Evolutionary conservation across 1,140 invertebrate species (phyloP), one percentile per base, ranked within the genome.

Genomic region (Ctenoplectra terminalis): DNA sequence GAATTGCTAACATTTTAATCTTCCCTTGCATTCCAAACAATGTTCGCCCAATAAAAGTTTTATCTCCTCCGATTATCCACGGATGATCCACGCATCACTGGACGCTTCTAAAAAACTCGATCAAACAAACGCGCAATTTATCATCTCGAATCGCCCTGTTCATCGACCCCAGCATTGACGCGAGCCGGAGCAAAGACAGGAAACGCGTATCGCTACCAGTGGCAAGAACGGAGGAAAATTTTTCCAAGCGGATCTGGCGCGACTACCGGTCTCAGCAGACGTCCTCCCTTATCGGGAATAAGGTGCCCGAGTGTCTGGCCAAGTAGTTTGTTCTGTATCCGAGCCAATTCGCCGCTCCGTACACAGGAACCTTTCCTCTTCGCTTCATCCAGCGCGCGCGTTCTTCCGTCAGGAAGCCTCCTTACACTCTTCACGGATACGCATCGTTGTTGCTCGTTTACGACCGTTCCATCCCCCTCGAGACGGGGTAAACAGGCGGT

Each of bases 241-340:
- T 72, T 73, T 73, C 73, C 63, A 64, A 66, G 31, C 56, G 31
- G 17, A 23, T 50, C 64, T 88, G 80, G 82, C 83, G 66, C 86
- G 80, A 85, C 83, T 74, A 31, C 29, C 26, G 63, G 83, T 84
- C 82, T 87, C 75, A 58, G 58, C 64, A 73, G 48, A 66, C 67
- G 60, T 72, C 60, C 60, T 81, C 77, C 67, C 72, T 86, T 86
- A 80, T 74, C 82, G 76, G 64, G 69, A n/a, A 79, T 63, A 75
- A 61, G 87, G 79, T 83, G 90, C 90, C 89, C 71, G 84, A 48
- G 63, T 87, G 90, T 91, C 90, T 90, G 82, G 90, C 89, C 90
- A 91, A 91, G 81, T 90, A 73, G 74, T 71, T 56, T 70, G 60
- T 81, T 75, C 84, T 74, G 73, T 77, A 87, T 69, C 43, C 71